phyloP scores from a whole-genome alignment of 1,140 invertebrate genomes.

The Cotesia chilonis region DNA sequence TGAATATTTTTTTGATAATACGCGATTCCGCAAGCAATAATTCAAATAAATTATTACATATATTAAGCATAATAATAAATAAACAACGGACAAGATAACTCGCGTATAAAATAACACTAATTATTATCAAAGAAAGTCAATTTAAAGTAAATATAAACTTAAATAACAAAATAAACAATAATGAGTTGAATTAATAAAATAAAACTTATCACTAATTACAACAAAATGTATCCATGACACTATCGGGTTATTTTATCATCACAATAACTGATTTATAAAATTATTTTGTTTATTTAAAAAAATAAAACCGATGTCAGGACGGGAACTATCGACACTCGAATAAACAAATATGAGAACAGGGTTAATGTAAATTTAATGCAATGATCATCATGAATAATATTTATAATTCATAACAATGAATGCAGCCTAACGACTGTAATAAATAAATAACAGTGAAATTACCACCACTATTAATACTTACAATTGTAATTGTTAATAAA shows the following conservation, averaged over 20 bases:
- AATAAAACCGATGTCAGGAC: not conserved
- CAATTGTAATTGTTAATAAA: no score
- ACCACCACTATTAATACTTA: no score
- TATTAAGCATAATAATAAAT: not conserved
- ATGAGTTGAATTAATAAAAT: slow-evolving; percentile 3
- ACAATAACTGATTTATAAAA: not conserved
- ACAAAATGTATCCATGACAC: slow-evolving; percentile 11
- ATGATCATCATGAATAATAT: not conserved
- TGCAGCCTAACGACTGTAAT: no score
- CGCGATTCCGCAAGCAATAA: slow-evolving; percentile 21
- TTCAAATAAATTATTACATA: not conserved
- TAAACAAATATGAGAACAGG: slow-evolving; percentile 9
- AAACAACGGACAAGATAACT: not conserved
- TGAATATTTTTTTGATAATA: not conserved
- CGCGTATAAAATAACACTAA: not conserved
- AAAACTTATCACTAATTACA: not conserved
- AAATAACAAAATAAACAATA: not conserved
- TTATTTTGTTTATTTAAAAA: not conserved
- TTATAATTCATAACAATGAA: not conserved
- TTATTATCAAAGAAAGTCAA: not conserved
- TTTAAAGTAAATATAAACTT: not conserved
- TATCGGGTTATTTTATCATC: not conserved
- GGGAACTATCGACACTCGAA: slow-evolving; percentile 10
- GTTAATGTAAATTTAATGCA: not conserved
- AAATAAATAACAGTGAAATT: no score